A percentile compares a stretch with the other conserved stretches of the same genome.
These are phyloP conservation scores for Campylorhamphus procurvoides DNA, from an alignment of 2,113 vertebrate genomes.

Conservation along the genomic window DNA sequence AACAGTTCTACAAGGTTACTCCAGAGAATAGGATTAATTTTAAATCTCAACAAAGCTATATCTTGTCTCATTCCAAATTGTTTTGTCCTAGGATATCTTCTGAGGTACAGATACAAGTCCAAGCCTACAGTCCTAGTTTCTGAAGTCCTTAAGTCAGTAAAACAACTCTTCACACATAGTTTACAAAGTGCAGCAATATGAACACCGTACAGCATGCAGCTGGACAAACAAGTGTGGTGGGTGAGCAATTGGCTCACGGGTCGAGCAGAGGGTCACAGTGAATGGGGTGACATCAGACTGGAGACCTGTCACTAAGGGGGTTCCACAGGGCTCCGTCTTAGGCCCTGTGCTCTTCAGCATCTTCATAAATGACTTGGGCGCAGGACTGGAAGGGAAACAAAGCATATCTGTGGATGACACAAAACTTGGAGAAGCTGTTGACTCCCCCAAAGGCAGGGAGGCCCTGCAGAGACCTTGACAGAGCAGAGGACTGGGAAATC, in stretches of 20 bases:
- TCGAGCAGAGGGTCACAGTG: neutral
- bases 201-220: neutral
- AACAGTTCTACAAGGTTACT: neutral
- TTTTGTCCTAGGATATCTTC: neutral
- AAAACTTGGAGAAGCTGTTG: neutral
- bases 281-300: neutral
- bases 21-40: conserved; percentile 29
- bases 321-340: neutral
- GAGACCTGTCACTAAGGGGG: neutral
- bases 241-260: neutral
- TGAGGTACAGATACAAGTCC: neutral
- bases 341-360: neutral
- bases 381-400: neutral
- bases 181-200: neutral
- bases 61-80: neutral
- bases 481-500: neutral
- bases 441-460: neutral
- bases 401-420: neutral
- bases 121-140: neutral
- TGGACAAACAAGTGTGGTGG: neutral
- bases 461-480: neutral
- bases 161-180: neutral
- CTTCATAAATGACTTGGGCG: neutral
- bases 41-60: neutral
- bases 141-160: neutral